Evolutionary conservation across 2,888 invertebrate genomes (phyloP).

Genomic region (Chalcis sispes): DNA sequence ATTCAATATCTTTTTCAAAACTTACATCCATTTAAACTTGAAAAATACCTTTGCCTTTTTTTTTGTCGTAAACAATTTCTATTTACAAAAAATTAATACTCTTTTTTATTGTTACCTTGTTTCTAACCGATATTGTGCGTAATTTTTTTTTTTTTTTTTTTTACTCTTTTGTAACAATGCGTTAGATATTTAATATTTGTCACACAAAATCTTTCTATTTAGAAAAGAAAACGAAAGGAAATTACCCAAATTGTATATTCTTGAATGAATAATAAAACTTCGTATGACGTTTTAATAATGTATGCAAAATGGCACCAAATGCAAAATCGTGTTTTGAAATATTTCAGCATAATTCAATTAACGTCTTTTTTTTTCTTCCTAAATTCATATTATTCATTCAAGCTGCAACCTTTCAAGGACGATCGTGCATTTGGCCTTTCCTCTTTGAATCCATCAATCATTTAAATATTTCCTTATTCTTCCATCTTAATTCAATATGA

Average conservation of each 20-base stretch:
- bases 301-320: constrained; percentile 65
- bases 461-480: background rate
- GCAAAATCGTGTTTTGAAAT: constrained; percentile 72
- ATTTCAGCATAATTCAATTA: constrained; percentile 38
- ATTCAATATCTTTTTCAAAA: too few relatives aligned
- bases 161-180: constrained; percentile 36
- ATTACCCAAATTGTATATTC: constrained; percentile 59
- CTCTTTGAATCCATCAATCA: constrained; percentile 62
- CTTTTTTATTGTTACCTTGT: too few relatives aligned
- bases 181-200: constrained; percentile 26
- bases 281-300: constrained; percentile 58
- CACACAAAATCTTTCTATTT: constrained; percentile 16
- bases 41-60: too few relatives aligned
- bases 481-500: constrained; percentile 5
- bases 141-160: constrained; percentile 39
- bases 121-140: constrained; percentile 28
- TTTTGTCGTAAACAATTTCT: too few relatives aligned
- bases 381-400: constrained; percentile 72
- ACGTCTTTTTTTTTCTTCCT: constrained; percentile 21
- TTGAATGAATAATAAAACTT: constrained; percentile 75
- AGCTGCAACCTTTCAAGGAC: constrained; percentile 67
- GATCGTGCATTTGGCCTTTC: constrained; percentile 70
- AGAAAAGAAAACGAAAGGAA: too few relatives aligned
- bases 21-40: too few relatives aligned
- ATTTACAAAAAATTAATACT: too few relatives aligned